Base-by-base conservation (phyloP, 2,797 vertebrate genomes). In the Muscicapa comitata region DNA sequence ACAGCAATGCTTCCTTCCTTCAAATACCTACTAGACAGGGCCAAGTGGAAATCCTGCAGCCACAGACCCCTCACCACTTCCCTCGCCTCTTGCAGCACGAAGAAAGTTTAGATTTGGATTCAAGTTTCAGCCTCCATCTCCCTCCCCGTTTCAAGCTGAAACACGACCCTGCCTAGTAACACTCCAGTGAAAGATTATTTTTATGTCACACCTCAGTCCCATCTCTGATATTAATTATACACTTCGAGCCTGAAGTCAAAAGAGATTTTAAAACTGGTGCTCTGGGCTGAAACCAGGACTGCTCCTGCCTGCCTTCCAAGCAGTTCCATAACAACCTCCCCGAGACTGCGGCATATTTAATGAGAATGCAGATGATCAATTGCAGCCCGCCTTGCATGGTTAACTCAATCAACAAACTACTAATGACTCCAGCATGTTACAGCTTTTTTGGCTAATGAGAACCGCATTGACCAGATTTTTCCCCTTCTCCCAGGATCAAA, bases 361-460 rank as follows among this genome's bases (percentile, higher is more conserved):
- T 72, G 93, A 95, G 93, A 94, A 83, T 29, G 90, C 70, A 83
- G 95, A 94, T 96, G 89, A 95, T 95, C 96, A 96, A 91, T 79
- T 94, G 82, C 91, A 96, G 90, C 90, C 80, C 6, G 66, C 93
- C n/a, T 58, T 85, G 95, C 96, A 95, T 25, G 28, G 94, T 87
- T 95, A 96, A 84, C 94, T 93, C 89, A 93, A 95, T 96, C 94
- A 96, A 95, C 95, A 95, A 96, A 96, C 93, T 95, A 93, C 96
- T 96, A 97, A 97, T 93, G 96, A 95, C 70, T 91, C 88, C 85
- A 96, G 84, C 66, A 96, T 92, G 94, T 91, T 87, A 80, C 67
- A 86, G 87, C 90, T 92, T 91, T 95, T 90, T 88, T 95, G 92
- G 86, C 82, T 94, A 96, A 95, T 87, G 63, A 96, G 80, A 96